Percentiles rank a stretch among this genome's conserved stretches.
Conservation (phyloP, 2,888 invertebrate genomes). For the Microchrysa polita region DNA sequence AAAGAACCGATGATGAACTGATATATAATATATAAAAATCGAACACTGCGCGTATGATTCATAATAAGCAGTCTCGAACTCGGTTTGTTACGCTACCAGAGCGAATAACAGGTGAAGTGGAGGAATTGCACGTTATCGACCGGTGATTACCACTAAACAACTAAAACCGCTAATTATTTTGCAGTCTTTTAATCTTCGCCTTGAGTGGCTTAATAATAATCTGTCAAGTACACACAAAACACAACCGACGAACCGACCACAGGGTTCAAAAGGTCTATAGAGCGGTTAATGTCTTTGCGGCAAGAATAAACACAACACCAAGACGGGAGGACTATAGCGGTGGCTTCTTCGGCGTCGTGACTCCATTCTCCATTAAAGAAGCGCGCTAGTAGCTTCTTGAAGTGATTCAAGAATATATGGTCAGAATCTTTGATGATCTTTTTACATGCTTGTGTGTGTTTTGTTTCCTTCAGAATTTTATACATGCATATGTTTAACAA, state of each 20-base stretch:
- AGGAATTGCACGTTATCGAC: slow-evolving; percentile 6
- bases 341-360: slow-evolving; percentile 27
- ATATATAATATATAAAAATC: neutral
- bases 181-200: neutral
- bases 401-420: neutral
- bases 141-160: slow-evolving; percentile 10
- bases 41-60: slow-evolving; percentile 18
- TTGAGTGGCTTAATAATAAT: slow-evolving; percentile 30
- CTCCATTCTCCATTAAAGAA: neutral
- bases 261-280: slow-evolving; percentile 37
- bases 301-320: slow-evolving; percentile 20
- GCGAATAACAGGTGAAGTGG: slow-evolving; percentile 33
- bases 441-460: neutral
- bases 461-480: too few species aligned
- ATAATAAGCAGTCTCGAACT: slow-evolving; percentile 4
- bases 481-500: neutral
- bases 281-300: slow-evolving; percentile 34
- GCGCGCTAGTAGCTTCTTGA: neutral
- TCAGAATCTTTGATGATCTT: slow-evolving; percentile 16
- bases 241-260: slow-evolving; percentile 11
- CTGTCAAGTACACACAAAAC: neutral
- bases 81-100: neutral
- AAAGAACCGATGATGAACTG: neutral
- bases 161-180: slow-evolving; percentile 34
- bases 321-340: neutral